Base-by-base conservation (phyloP, 1,140 invertebrate genomes). In the Camponotus vicinus region DNA sequence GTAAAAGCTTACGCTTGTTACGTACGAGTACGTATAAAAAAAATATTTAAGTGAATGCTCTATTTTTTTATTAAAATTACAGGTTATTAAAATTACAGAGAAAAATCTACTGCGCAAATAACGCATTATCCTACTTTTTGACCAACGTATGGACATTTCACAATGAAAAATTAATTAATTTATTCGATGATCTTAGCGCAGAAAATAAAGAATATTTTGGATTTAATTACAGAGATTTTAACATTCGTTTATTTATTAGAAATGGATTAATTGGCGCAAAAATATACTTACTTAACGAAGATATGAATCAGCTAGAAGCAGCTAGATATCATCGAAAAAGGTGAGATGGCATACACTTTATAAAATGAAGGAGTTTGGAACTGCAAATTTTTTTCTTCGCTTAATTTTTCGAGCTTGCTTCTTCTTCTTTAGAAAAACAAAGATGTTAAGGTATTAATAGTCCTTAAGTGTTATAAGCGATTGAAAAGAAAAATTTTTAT, bases 61-160 rank as follows among this genome's bases (percentile, higher is more conserved):
- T 91, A 40, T 40, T 80, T 71, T 89, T 84, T 40, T 91, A 27
- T 27, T 27, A 27, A 27, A 27, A 27, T 27, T 27, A 27, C 27
- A 99, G 98, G 92, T 95, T 98, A 92, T 95, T 98, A 7, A 97
- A 97, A 93, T 94, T 99, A 34, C 98, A 99, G 92, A 95, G 97
- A 11, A 97, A 97, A 87, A 96, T 99, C 9, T 97, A 97, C 90
- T 97, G 61, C 97, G 49, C 98, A 0, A 97, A 97, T 52, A 95
- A 95, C 9, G 97, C 97, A 3, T 91, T 99, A 4, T 95, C 97
- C 67, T 98, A 97, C 90, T 99, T 98, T 90, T 96, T 98, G 0
- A 96, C 95, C 0, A 96, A 98, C 85, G 96, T 98, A 92, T 99
- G 98, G 98, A 95, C 95, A 8, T 99, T 99, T 92, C 92, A 95